Percentiles rank a stretch among this genome's conserved stretches.
phyloP scores from a whole-genome alignment of 2,888 invertebrate genomes.

The Ennomos fuscantarius region DNA sequence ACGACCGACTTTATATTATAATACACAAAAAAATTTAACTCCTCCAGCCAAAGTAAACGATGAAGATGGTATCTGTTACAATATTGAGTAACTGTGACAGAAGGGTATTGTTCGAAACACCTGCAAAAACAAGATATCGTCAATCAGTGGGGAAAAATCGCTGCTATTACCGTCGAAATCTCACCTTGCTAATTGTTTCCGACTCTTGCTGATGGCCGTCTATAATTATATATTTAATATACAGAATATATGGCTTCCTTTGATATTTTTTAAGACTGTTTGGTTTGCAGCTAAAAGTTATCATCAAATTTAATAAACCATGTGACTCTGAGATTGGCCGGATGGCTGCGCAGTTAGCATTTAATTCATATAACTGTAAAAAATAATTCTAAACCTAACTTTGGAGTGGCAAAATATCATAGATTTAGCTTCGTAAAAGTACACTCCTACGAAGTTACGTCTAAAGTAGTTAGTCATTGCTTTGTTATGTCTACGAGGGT shows the following conservation, averaged over 20 bases:
- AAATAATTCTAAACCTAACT: too few species aligned
- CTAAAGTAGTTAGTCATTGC: too few species aligned
- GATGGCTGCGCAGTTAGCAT: too few species aligned
- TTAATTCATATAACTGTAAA: too few species aligned
- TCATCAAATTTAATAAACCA: too few species aligned
- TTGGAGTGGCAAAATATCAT: too few species aligned
- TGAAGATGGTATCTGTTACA: conserved; percentile 29
- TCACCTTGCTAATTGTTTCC: conserved; percentile 81
- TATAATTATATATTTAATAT: conserved; percentile 25
- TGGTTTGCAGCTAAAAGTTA: background rate
- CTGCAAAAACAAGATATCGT: conserved; percentile 62
- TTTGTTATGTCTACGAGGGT: too few species aligned
- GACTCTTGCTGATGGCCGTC: conserved; percentile 38
- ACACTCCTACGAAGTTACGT: too few species aligned
- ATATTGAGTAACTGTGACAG: conserved; percentile 27
- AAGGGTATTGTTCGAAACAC: conserved; percentile 52
- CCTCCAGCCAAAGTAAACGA: background rate
- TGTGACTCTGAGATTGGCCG: too few species aligned
- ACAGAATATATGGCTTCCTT: conserved; percentile 30
- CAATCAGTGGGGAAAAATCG: conserved; percentile 56
- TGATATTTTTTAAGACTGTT: conserved; percentile 9
- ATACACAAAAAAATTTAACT: background rate
- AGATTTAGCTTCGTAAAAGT: too few species aligned
- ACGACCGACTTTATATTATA: too few species aligned
- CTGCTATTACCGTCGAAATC: conserved; percentile 51